Percentiles rank a stretch among this genome's conserved stretches.
Conservation (phyloP, 2,888 invertebrate species). For the Liodrosophila aerea region DNA sequence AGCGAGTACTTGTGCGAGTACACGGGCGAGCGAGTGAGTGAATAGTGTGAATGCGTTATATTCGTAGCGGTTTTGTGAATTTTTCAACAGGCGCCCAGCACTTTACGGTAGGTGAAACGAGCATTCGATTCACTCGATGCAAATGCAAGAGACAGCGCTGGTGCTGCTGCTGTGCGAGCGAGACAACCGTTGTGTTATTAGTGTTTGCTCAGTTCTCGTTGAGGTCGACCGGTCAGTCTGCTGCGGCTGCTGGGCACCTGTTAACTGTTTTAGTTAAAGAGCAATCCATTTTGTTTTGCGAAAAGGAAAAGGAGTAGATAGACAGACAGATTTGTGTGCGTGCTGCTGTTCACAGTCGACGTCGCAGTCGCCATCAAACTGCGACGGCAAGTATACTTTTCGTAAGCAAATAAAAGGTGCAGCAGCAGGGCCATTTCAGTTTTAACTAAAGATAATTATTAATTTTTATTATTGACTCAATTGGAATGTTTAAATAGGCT, state of each 20-base stretch:
- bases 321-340: not conserved
- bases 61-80: constrained; percentile 81
- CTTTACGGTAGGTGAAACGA: not conserved
- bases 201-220: constrained; percentile 49
- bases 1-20: constrained; percentile 41
- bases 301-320: constrained; percentile 67
- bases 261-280: constrained; percentile 83
- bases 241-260: constrained; percentile 64
- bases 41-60: constrained; percentile 74
- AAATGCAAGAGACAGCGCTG: constrained; percentile 39
- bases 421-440: no score
- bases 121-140: constrained; percentile 29
- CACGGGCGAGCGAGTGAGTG: constrained; percentile 64
- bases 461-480: no score
- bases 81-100: constrained; percentile 75
- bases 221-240: constrained; percentile 14
- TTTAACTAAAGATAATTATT: no score
- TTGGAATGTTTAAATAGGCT: constrained; percentile 7
- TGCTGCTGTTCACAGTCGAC: not conserved
- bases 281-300: constrained; percentile 82
- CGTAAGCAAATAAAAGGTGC: no score
- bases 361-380: no score
- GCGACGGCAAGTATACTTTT: no score
- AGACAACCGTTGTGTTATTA: constrained; percentile 29
- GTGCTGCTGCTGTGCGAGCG: constrained; percentile 29